phyloP scores from a whole-genome alignment of 2,888 invertebrate genomes.

The Xestia xanthographa region DNA sequence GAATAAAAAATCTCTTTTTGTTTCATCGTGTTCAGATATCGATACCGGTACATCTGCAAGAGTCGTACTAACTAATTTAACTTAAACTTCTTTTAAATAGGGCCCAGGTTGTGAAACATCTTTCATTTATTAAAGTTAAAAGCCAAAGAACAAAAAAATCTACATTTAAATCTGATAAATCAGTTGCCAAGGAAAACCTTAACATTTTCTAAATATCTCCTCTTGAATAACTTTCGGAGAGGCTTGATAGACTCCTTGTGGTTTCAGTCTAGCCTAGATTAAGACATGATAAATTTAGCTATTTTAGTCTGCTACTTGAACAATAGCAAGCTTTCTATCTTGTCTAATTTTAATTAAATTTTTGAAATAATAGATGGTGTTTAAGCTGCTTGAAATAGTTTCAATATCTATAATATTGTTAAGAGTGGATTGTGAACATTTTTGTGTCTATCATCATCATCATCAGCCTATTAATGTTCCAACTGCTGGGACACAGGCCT shows the following conservation, averaged over 20 bases:
- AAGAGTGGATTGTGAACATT: not conserved
- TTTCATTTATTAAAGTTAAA: not conserved
- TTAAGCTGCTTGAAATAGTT: not conserved
- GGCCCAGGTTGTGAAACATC: not conserved
- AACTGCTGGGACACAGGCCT: no score
- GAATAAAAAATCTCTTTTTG: not conserved
- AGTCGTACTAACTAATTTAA: not conserved
- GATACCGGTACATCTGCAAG: not conserved
- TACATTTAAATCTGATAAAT: slow-evolving; percentile 11
- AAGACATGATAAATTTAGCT: slow-evolving; percentile 25
- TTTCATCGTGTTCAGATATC: not conserved
- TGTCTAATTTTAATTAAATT: slow-evolving; percentile 17
- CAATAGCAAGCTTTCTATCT: not conserved
- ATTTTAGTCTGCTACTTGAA: slow-evolving; percentile 17
- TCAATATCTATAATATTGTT: not conserved
- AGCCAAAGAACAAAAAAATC: not conserved
- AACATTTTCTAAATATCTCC: not conserved
- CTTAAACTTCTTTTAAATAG: not conserved
- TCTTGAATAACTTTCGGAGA: slow-evolving; percentile 11
- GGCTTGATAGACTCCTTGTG: slow-evolving; percentile 4
- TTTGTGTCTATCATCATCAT: no score
- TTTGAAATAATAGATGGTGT: slow-evolving; percentile 15
- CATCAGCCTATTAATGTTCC: no score
- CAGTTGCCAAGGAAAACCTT: not conserved
- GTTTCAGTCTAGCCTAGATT: slow-evolving; percentile 16